Conservation (phyloP, 2,113 vertebrate species). For the Phylloscopus trochilus region DNA sequence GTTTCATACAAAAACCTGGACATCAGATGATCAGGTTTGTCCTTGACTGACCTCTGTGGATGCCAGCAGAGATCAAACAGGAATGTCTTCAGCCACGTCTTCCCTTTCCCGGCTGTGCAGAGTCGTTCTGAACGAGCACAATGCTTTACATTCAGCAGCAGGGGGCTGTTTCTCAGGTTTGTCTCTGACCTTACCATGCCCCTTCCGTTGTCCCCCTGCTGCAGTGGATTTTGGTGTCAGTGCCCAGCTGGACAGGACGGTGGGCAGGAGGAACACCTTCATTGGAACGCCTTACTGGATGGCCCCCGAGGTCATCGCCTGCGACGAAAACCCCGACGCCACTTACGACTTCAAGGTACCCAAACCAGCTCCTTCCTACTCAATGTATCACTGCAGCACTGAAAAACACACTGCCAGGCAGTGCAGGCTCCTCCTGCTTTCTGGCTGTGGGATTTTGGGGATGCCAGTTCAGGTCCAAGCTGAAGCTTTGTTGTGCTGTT, state of each 20-base stretch:
- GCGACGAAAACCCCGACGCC: slow-evolving; percentile 97
- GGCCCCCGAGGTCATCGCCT: slow-evolving; percentile 97
- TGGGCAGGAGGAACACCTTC: slow-evolving; percentile 95
- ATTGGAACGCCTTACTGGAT: slow-evolving; percentile 99
- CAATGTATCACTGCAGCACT: background rate
- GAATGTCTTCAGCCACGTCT: background rate
- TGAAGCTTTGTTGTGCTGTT: background rate
- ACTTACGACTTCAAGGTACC: slow-evolving; percentile 98
- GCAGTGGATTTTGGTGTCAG: slow-evolving; percentile 97
- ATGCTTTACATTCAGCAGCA: background rate
- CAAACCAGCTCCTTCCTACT: rapidly evolving
- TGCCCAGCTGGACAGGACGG: slow-evolving; percentile 94
- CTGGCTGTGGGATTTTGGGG: background rate
- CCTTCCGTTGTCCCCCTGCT: background rate
- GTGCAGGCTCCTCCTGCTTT: background rate
- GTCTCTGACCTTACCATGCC: background rate
- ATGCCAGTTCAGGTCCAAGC: background rate
- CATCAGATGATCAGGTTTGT: slow-evolving; percentile 15
- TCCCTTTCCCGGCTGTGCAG: background rate
- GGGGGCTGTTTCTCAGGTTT: background rate
- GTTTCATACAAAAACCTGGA: background rate
- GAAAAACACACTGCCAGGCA: background rate
- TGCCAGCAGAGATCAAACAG: background rate
- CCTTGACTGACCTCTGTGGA: slow-evolving; percentile 16
- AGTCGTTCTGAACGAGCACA: background rate